Conservation (phyloP, 2,797 vertebrate genomes). For the Leucoraja ocellata region DNA sequence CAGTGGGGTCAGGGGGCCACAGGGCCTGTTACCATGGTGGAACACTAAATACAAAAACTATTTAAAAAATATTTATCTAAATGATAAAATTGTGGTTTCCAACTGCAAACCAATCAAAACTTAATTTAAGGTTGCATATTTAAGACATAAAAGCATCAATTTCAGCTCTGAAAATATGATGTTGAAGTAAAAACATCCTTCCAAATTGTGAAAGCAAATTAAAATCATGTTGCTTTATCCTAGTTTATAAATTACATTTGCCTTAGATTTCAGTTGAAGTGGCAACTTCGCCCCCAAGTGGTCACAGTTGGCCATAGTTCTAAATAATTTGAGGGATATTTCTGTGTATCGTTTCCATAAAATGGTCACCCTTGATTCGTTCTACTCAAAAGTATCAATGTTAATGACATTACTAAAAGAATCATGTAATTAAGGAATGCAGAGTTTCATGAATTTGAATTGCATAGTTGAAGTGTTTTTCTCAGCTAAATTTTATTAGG, state of each 20-base stretch:
- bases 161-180: not conserved
- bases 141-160: no score
- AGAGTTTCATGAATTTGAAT: not conserved
- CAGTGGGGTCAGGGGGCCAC: no score
- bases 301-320: not conserved
- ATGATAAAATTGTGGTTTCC: not conserved
- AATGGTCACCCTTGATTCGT: not conserved
- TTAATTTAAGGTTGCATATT: no score
- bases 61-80: not conserved
- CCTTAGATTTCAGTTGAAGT: not conserved
- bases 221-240: no score
- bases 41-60: no score
- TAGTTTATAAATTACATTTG: not conserved
- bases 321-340: not conserved
- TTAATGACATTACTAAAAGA: not conserved
- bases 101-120: no score
- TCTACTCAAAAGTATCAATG: not conserved
- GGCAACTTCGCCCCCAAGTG: conserved; percentile 23
- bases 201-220: not conserved
- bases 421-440: no score
- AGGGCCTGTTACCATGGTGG: no score
- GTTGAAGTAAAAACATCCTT: not conserved
- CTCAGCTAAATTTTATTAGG: not conserved
- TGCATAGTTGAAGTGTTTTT: not conserved
- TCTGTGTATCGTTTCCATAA: not conserved